Conservation (phyloP, 2,797 vertebrate species). For the Hyperoplus lanceolatus region DNA sequence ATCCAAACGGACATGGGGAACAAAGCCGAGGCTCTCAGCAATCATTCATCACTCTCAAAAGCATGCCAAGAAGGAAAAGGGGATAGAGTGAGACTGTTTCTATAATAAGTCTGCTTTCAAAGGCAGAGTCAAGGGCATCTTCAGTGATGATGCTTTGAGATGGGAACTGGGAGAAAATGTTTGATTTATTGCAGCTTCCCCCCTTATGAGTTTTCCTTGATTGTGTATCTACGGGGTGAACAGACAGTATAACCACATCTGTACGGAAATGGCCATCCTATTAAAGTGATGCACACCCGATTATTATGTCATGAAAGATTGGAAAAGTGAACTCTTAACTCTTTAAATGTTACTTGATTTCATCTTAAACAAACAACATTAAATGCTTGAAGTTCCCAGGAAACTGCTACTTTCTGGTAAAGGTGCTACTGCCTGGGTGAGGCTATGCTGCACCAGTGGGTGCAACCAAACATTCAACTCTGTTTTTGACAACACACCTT, state of each 20-base stretch:
- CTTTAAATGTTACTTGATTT: constrained; percentile 46
- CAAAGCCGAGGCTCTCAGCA: constrained; percentile 78
- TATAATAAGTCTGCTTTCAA: constrained; percentile 79
- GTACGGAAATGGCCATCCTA: constrained; percentile 42
- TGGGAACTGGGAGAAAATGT: constrained; percentile 60
- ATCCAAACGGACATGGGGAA: constrained; percentile 80
- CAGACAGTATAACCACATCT: constrained; percentile 53
- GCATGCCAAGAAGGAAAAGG: constrained; percentile 74
- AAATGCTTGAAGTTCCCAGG: constrained; percentile 32
- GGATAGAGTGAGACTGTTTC: constrained; percentile 60
- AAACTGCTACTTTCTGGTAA: constrained; percentile 7
- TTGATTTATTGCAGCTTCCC: constrained; percentile 71
- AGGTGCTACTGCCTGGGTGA: neutral
- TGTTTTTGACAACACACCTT: neutral
- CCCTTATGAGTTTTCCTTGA: constrained; percentile 56
- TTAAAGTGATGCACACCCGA: constrained; percentile 46
- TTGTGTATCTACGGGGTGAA: constrained; percentile 45
- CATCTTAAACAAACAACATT: constrained; percentile 22
- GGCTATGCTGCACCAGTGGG: neutral
- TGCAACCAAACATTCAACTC: neutral
- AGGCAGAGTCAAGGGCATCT: constrained; percentile 82
- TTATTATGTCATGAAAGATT: constrained; percentile 28
- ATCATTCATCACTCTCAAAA: constrained; percentile 79
- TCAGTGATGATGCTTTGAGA: constrained; percentile 62
- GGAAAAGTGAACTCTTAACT: constrained; percentile 37